Evolutionary conservation across 2,797 vertebrate species (phyloP), one percentile per base, ranked within the genome.

Genomic region (Falco cherrug): DNA sequence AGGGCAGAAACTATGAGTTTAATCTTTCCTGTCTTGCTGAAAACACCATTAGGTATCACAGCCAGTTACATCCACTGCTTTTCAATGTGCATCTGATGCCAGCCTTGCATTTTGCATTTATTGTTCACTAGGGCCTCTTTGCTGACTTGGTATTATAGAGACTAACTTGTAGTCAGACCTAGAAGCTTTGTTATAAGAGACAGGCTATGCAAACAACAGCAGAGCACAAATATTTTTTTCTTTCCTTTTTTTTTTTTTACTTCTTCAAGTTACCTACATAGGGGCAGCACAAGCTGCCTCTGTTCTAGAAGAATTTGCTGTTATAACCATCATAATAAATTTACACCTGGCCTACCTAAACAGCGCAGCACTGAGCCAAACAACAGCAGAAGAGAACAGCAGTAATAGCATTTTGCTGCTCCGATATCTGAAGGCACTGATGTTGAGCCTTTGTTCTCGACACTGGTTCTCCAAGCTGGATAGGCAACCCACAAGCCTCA

Each of bases 401-500:
- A 4, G 29, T 35, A 90, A 69, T 16, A 50, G 43, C 43, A 70
- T 74, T 95, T 83, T 69, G n/a, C 70, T 68, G 61, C 68, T 97
- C 60, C 83, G 37, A 64, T 90, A 90, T 78, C 90, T 50, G 6
- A 95, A 54, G 61, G 41, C 64, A 79, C 26, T 1, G 0, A 13
- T 35, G 25, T 25, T 37, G 16, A 75, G 85, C 29, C 76, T 96
- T 94, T 96, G 83, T 75, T 95, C 76, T 84, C n/a, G 18, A 22
- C 18, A 73, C 59, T 43, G 47, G n/a, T 71, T 78, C 85, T 90
- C 69, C 61, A 90, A 71, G 73, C 22, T 57, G 80, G 76, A 86
- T 20, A 88, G 33, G 59, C 85, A 90, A 81, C 79, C 79, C 83
- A 68, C 48, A 70, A 88, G 85, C 69, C 51, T 96, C 95, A 78